Evolutionary conservation across 2,888 invertebrate genomes (phyloP), one percentile per base, ranked within the genome.

Genomic region (Exephanes ischioxanthus): DNA sequence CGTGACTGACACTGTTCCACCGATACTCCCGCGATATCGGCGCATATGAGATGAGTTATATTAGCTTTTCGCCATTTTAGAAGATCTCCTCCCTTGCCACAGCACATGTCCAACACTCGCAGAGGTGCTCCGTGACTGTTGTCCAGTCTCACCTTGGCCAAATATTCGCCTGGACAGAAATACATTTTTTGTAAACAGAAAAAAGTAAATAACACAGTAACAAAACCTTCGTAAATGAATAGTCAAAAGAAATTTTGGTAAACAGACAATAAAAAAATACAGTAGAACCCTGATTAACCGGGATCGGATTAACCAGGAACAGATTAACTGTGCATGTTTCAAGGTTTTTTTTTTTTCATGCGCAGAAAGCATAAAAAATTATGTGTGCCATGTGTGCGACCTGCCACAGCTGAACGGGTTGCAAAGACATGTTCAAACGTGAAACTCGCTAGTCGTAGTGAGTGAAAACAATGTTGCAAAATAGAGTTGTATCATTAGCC

Each of bases 81-180:
- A 51, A 99, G 95, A 94, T 99, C 99, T 1, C 99, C 99, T 26
- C 99, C 99, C 95, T 99, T 99, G 0, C 99, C 99, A 93, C 99
- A 99, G 90, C 99, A 98, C 95, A 99, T 96, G 94, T 99, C 99
- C 76, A 99, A 94, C 0, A 98, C 98, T 83, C 96, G 95, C 45
- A 97, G 90, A 0, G 96, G 95, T 77, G 95, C 95, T n/a, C 97
- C 96, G 87, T 96, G 95, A 86, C 96, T 96, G 90, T 96, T 96
- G 3, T 92, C 94, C 88, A 95, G 95, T 91, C 95, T 96, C 67
- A 96, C 95, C 93, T 96, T 96, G 87, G 95, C 96, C 90, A 96
- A 94, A 94, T 97, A 97, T 86, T 94, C 92, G 84, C 90, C 94
- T 94, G 41, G 9, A 3, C 16, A 3, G 19, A 73, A 22, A n/a